Conservation (phyloP, 2,113 vertebrate genomes). For the Caranx ignobilis region DNA sequence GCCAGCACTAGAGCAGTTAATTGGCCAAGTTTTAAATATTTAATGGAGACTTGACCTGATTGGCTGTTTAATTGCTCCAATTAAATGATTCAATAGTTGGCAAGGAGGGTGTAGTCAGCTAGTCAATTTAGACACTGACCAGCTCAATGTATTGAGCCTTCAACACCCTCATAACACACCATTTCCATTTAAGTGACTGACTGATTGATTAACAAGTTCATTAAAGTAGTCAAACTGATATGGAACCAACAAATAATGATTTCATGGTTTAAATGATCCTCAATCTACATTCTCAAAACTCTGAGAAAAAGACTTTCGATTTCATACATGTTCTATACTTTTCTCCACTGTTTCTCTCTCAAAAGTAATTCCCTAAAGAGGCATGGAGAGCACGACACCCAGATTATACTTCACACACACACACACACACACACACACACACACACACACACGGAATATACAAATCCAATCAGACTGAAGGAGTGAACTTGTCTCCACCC, state of each 20-base stretch:
- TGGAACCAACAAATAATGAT: not conserved
- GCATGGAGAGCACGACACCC: constrained; percentile 24
- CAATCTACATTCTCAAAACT: constrained; percentile 4
- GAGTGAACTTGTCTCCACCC: constrained; percentile 71
- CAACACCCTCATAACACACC: constrained; percentile 38
- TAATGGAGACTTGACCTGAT: constrained; percentile 77
- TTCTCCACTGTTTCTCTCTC: constrained; percentile 41
- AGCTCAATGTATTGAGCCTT: constrained; percentile 68
- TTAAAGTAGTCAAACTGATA: constrained; percentile 39
- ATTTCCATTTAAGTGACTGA: constrained; percentile 58
- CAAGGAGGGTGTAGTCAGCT: constrained; percentile 40
- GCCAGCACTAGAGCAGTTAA: constrained; percentile 71
- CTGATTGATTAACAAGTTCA: constrained; percentile 56
- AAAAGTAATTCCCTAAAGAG: constrained; percentile 57
- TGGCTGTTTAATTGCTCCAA: constrained; percentile 80
- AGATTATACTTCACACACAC: constrained; percentile 49
- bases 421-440: constrained; percentile 34
- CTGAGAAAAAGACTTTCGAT: not conserved
- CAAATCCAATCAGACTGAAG: constrained; percentile 74
- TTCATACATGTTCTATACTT: constrained; percentile 32
- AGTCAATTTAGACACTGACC: constrained; percentile 57
- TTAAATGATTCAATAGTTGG: constrained; percentile 81
- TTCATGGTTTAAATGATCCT: not conserved
- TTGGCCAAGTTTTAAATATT: constrained; percentile 79
- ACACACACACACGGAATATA: constrained; percentile 49